phyloP scores from a whole-genome alignment of 2,888 invertebrate genomes.

The Athalia rosae region DNA sequence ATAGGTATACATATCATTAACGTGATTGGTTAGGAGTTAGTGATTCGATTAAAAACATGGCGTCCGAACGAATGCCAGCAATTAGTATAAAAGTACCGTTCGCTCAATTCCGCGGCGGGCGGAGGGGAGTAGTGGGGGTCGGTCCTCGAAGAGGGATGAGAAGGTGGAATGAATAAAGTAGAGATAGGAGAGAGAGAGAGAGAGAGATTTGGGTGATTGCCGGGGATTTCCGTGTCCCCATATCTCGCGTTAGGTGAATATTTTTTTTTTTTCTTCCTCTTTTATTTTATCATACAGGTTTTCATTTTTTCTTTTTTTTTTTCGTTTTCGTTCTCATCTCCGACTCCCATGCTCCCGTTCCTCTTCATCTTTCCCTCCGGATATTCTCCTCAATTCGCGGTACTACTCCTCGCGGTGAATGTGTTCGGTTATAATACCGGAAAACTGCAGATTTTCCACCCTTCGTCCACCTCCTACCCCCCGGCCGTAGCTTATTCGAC shows the following conservation, averaged over 20 bases:
- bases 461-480: background rate
- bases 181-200: background rate
- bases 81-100: constrained; percentile 30
- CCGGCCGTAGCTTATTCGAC: background rate
- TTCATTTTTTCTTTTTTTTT: background rate
- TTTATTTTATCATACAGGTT: background rate
- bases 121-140: background rate
- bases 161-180: background rate
- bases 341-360: background rate
- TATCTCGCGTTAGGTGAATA: background rate
- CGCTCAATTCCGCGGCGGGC: background rate
- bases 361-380: no score
- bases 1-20: no score
- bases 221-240: background rate
- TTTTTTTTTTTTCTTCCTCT: background rate
- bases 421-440: no score
- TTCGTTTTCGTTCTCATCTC: background rate
- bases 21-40: no score
- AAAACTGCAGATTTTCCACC: background rate
- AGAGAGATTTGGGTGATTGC: constrained; percentile 19
- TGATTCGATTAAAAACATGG: no score
- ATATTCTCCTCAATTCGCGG: no score
- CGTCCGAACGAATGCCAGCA: constrained; percentile 3
- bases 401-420: no score
- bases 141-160: background rate